A percentile compares a stretch with the other conserved stretches of the same genome.
phyloP scores from a whole-genome alignment of 1,140 invertebrate species.

The Trinorchestia longiramus region DNA sequence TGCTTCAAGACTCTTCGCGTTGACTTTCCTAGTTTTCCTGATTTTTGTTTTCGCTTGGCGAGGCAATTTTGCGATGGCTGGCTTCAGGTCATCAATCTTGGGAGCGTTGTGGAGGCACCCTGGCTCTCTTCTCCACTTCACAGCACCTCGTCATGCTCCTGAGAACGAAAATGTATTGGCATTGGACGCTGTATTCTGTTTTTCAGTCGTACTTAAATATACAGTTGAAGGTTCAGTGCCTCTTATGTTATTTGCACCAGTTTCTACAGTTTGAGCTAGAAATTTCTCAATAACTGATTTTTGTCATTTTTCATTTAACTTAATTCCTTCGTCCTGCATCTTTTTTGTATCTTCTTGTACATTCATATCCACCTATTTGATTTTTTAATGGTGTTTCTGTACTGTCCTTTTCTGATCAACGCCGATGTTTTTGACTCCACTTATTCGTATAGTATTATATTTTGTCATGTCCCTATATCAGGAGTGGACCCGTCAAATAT shows the following conservation, averaged over 20 bases:
- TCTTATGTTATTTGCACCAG: neutral
- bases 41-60: neutral
- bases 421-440: neutral
- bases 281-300: neutral
- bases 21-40: neutral
- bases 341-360: neutral
- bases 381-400: neutral
- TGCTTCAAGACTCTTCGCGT: neutral
- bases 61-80: slow-evolving; percentile 48
- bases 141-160: neutral
- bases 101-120: neutral
- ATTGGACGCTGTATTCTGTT: neutral
- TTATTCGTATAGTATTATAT: neutral
- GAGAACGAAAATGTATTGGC: neutral
- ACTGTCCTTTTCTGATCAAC: neutral
- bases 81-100: slow-evolving; percentile 43
- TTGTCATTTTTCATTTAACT: neutral
- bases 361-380: neutral
- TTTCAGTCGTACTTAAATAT: neutral
- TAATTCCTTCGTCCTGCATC: neutral
- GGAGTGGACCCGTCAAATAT: neutral
- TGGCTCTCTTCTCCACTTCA: neutral
- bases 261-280: neutral
- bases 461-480: neutral
- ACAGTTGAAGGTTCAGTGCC: neutral